Evolutionary conservation across 2,888 invertebrate genomes (phyloP).

Genomic region (Schizaphis graminum): DNA sequence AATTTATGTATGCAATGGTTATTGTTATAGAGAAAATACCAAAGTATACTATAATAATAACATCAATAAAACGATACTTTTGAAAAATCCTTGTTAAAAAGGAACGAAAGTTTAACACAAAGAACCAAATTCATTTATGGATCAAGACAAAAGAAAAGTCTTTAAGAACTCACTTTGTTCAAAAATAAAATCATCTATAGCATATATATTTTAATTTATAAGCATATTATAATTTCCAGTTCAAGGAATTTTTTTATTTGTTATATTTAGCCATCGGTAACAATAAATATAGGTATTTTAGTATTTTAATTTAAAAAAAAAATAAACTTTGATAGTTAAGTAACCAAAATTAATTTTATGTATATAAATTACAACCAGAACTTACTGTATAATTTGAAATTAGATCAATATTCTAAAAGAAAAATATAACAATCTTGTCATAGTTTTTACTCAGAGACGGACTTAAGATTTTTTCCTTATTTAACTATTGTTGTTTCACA

Average conservation of each 20-base stretch:
- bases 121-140: background rate
- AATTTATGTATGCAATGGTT: background rate
- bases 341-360: background rate
- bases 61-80: background rate
- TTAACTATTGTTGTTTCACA: background rate
- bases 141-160: constrained; percentile 8
- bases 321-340: background rate
- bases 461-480: background rate
- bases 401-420: background rate
- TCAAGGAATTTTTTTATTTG: background rate
- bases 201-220: background rate
- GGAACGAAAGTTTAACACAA: background rate
- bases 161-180: background rate
- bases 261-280: too few relatives aligned
- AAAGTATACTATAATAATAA: background rate
- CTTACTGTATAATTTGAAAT: background rate
- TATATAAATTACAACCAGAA: background rate
- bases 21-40: background rate
- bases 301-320: too few relatives aligned
- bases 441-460: background rate
- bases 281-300: background rate
- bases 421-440: background rate
- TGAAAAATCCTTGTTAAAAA: constrained; percentile 4
- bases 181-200: constrained; percentile 6
- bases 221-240: constrained; percentile 14